Conservation (phyloP, 1,140 invertebrate genomes). For the Gonioctena quinquepunctata region DNA sequence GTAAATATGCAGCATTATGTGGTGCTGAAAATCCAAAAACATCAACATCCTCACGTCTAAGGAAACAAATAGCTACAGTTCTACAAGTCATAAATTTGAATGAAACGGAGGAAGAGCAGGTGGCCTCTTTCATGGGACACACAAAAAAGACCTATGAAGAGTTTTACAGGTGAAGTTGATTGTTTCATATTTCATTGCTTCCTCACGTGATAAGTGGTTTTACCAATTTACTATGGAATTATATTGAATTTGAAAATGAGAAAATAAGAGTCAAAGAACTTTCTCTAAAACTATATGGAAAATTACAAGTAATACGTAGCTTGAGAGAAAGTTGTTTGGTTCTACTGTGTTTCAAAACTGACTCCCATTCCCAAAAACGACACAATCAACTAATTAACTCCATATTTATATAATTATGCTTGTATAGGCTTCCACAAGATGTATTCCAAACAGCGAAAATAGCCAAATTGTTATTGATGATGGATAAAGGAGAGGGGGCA, state of each 20-base stretch:
- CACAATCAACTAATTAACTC: background rate
- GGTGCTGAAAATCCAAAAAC: conserved; percentile 26
- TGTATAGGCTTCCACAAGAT: conserved; percentile 27
- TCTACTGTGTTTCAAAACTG: background rate
- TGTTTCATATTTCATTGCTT: background rate
- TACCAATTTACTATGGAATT: background rate
- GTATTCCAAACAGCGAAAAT: conserved; percentile 31
- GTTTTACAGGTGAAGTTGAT: conserved; percentile 32
- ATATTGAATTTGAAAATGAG: background rate
- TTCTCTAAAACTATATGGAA: background rate
- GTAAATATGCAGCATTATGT: conserved; percentile 25
- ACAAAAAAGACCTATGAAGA: conserved; percentile 38
- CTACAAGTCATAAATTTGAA: conserved; percentile 32
- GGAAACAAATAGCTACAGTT: conserved; percentile 35
- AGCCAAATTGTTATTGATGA: conserved; percentile 31
- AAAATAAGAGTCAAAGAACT: background rate
- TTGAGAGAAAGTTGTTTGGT: background rate
- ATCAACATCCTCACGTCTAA: conserved; percentile 25
- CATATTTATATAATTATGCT: background rate
- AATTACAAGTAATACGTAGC: background rate
- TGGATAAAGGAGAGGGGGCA: conserved; percentile 27
- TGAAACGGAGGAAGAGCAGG: conserved; percentile 33
- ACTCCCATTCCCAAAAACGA: background rate
- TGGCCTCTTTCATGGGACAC: conserved; percentile 35
- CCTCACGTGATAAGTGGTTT: background rate